Base-by-base conservation (phyloP, 2,113 vertebrate species). In the Piaya cayana region DNA sequence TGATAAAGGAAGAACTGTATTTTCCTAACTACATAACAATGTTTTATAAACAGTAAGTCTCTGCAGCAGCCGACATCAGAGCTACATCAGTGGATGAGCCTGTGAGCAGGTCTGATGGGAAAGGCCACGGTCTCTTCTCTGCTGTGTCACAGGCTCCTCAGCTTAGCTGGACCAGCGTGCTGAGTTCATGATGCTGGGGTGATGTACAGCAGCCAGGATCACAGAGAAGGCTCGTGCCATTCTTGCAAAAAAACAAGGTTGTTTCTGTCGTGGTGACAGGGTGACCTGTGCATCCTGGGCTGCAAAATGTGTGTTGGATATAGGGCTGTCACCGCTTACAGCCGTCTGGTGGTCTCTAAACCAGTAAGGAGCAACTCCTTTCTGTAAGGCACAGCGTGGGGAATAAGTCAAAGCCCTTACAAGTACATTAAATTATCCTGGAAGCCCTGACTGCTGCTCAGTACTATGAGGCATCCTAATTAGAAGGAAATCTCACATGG, bases 241-340 rank as follows among this genome's bases (percentile, higher is more conserved):
- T 49, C 11, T 58, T n/a, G 11, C 11, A 15, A 67, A 15, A 67
- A 84, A 79, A 18, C 5, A 20, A 45, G 6, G 5, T n/a, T 17
- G 8, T 5, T 36, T 70, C 67, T 93, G 43, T 56, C 11, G 1
- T 34, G 0, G 1, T 32, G 43, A 13, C 0, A 32, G 42, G 12
- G 6, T 42, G 43, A 65, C 13, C 47, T 52, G 58, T 27, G 36
- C 39, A 6, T 11, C 7, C 30, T 75, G 47, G 42, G 76, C 86
- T 68, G 37, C 25, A 12, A 7, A 21, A 36, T 15, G 22, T 34
- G 18, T 52, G 8, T 59, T 74, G 42, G 47, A 1, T 64, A 3
- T 8, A 27, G 50, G 29, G 19, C 27, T 71, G 30, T 26, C 30
- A 11, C 9, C 16, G 14, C 26, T 87, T 43, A 37, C 20, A 5